Conservation (phyloP, 2,797 vertebrate genomes). For the Melanotaenia maccullochi region DNA sequence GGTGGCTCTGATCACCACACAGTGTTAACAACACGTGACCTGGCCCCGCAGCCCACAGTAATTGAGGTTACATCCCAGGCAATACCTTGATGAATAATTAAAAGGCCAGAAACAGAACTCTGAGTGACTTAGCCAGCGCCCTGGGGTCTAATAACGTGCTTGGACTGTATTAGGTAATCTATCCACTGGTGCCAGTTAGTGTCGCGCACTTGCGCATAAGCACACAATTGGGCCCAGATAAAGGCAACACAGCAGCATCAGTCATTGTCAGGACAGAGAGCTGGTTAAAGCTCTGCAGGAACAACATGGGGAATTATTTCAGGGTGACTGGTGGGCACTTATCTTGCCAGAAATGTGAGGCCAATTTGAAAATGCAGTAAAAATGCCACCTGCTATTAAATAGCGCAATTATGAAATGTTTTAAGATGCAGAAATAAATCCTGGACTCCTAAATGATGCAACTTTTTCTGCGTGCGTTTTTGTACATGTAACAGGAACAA, state of each 20-base stretch:
- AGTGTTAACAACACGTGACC: slow-evolving; percentile 75
- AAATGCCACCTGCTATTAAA: slow-evolving; percentile 30
- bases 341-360: slow-evolving; percentile 51
- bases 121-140: slow-evolving; percentile 72
- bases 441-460: background rate
- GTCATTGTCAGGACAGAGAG: slow-evolving; percentile 72
- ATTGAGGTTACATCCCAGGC: slow-evolving; percentile 80
- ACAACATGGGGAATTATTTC: slow-evolving; percentile 73
- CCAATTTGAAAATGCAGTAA: slow-evolving; percentile 42
- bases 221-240: slow-evolving; percentile 67
- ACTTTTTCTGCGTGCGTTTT: slow-evolving; percentile 9
- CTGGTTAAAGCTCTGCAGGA: slow-evolving; percentile 68
- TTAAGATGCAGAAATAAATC: slow-evolving; percentile 22
- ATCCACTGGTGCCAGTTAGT: slow-evolving; percentile 75
- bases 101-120: slow-evolving; percentile 80
- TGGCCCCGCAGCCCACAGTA: slow-evolving; percentile 77
- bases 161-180: slow-evolving; percentile 76
- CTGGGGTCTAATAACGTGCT: slow-evolving; percentile 76
- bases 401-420: slow-evolving; percentile 19
- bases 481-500: slow-evolving; percentile 52
- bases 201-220: slow-evolving; percentile 41
- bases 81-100: slow-evolving; percentile 81
- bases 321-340: slow-evolving; percentile 59
- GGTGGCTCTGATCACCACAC: slow-evolving; percentile 70
- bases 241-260: slow-evolving; percentile 67